Conservation (phyloP, 2,113 vertebrate species). For the Engraulis encrasicolus region DNA sequence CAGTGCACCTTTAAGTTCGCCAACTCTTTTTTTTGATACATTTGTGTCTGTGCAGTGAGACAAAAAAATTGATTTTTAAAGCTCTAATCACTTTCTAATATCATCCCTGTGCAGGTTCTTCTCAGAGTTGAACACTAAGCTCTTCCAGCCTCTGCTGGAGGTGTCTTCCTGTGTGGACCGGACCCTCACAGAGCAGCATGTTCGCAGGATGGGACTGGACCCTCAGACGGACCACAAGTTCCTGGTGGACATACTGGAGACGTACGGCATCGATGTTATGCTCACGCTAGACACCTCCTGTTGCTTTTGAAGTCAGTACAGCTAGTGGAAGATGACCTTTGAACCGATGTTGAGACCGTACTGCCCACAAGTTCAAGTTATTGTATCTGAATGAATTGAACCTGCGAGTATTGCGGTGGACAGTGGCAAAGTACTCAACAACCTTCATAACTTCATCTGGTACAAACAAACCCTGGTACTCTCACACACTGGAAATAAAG, state of each 20-base stretch:
- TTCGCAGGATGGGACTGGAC: constrained; percentile 93
- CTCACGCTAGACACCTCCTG: constrained; percentile 93
- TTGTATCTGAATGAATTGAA: no score
- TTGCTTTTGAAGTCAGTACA: constrained; percentile 86
- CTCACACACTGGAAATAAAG: no score
- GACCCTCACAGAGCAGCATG: constrained; percentile 88
- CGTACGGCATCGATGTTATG: constrained; percentile 92
- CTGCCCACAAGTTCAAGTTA: no score
- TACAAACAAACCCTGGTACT: no score
- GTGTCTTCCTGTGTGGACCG: constrained; percentile 90
- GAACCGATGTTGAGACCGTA: no score
- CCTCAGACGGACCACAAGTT: constrained; percentile 91
- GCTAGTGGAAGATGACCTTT: no score
- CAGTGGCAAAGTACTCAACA: no score
- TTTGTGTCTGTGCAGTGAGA: not conserved
- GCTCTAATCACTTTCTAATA: not conserved
- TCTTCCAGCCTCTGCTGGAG: constrained; percentile 91
- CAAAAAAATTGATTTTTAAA: not conserved
- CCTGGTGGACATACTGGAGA: constrained; percentile 92
- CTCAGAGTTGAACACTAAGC: constrained; percentile 94
- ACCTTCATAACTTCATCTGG: no score
- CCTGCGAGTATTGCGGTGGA: no score
- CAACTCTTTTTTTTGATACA: no score
- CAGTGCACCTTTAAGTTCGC: no score
- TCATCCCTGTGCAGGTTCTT: constrained; percentile 83